These are phyloP conservation scores for Pristionchus pacificus DNA, from an alignment of 1,140 invertebrate species.

Conservation along the genomic window DNA sequence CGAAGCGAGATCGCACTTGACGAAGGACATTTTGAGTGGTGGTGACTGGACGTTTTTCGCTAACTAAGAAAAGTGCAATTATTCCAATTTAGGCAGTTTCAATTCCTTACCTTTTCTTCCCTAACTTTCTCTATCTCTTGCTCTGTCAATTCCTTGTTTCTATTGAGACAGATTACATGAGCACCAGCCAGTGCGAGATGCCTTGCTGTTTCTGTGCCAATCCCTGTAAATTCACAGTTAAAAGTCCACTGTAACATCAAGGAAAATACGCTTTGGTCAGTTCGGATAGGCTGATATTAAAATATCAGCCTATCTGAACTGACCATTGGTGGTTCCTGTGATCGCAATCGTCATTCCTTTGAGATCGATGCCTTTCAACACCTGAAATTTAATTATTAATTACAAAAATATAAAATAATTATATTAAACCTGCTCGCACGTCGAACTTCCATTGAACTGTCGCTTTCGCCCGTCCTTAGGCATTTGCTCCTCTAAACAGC, in stretches of 20 bases:
- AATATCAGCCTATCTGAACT: too few relatives aligned
- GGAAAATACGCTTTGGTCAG: not conserved
- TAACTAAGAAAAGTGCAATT: constrained; percentile 42
- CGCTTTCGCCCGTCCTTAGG: too few relatives aligned
- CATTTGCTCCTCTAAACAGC: too few relatives aligned
- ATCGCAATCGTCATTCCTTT: not conserved
- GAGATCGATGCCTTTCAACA: not conserved
- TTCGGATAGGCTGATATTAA: too few relatives aligned
- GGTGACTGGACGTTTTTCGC: too few relatives aligned
- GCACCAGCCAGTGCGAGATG: constrained; percentile 73
- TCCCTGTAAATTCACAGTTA: constrained; percentile 63
- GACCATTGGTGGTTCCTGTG: not conserved
- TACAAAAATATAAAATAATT: not conserved
- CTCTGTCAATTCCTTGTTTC: constrained; percentile 70
- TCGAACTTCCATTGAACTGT: not conserved
- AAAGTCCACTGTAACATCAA: not conserved
- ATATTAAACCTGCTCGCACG: not conserved
- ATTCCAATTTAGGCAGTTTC: not conserved
- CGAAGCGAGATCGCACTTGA: constrained; percentile 28
- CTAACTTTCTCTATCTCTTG: constrained; percentile 17
- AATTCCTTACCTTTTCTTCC: constrained; percentile 61
- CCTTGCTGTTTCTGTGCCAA: constrained; percentile 86
- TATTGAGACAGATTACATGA: constrained; percentile 77
- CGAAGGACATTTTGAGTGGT: constrained; percentile 36
- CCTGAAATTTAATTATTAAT: not conserved